Conservation (phyloP, 2,113 vertebrate species). For the Nicator chloris region DNA sequence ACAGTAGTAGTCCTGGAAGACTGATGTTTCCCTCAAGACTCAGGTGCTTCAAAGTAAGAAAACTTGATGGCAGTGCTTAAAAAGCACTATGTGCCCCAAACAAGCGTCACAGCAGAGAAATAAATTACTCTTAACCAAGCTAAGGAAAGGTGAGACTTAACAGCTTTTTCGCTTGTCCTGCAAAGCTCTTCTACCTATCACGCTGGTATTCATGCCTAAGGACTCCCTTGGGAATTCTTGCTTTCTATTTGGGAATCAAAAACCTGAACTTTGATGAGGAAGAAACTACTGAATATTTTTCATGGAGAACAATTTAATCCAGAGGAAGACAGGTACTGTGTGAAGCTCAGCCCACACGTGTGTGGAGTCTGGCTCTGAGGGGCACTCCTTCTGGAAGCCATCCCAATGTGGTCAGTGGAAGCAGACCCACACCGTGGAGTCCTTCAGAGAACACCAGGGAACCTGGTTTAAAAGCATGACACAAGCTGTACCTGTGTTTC, state of each 20-base stretch:
- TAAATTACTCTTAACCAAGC: slow-evolving; percentile 48
- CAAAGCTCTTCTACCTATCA: slow-evolving; percentile 22
- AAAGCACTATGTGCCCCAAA: slow-evolving; percentile 61
- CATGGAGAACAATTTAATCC: not conserved
- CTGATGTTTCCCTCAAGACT: slow-evolving; percentile 59
- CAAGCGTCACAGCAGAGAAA: slow-evolving; percentile 24
- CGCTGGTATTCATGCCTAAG: not conserved
- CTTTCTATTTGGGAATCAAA: slow-evolving; percentile 24
- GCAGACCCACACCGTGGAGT: not conserved
- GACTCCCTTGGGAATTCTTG: not conserved
- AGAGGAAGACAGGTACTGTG: not conserved
- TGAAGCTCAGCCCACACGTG: fast-evolving
- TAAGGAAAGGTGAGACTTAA: slow-evolving; percentile 28
- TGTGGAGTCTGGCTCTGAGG: not conserved
- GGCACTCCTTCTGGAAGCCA: not conserved
- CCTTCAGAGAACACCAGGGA: not conserved
- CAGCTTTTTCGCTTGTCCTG: not conserved
- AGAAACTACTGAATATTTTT: not conserved
- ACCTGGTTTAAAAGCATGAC: not conserved
- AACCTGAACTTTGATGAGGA: not conserved
- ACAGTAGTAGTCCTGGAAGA: slow-evolving; percentile 50
- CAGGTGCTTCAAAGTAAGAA: slow-evolving; percentile 49
- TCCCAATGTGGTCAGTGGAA: not conserved
- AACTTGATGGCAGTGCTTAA: slow-evolving; percentile 60
- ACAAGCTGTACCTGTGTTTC: not conserved